phyloP scores from a whole-genome alignment of 2,797 vertebrate genomes.

The Pogonophryne albipinna region DNA sequence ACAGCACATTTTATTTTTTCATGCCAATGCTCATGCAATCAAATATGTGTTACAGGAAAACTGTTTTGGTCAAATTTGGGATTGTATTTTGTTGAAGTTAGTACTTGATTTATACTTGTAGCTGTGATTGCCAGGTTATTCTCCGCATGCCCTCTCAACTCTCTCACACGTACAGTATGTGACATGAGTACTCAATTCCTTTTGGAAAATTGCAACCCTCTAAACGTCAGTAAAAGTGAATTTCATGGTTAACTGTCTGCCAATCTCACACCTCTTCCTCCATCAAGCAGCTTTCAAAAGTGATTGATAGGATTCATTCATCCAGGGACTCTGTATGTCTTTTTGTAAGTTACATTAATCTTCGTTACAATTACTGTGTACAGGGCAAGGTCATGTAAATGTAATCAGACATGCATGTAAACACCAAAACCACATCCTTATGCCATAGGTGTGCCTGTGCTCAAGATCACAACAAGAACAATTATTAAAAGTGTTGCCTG shows the following conservation, averaged over 20 bases:
- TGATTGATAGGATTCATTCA: slow-evolving; percentile 79
- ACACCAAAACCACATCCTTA: slow-evolving; percentile 22
- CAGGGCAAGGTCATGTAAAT: slow-evolving; percentile 64
- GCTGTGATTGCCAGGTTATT: slow-evolving; percentile 30
- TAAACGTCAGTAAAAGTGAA: slow-evolving; percentile 72
- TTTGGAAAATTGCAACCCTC: slow-evolving; percentile 70
- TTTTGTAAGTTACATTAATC: slow-evolving; percentile 61
- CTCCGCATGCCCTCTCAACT: slow-evolving; percentile 4
- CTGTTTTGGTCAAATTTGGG: not conserved
- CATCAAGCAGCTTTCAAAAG: slow-evolving; percentile 66
- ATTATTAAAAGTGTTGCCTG: not conserved
- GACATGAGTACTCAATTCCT: slow-evolving; percentile 57
- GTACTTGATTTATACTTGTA: slow-evolving; percentile 27
- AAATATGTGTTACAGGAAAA: slow-evolving; percentile 13
- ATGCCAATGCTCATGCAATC: not conserved
- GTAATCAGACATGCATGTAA: slow-evolving; percentile 45
- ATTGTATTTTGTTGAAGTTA: slow-evolving; percentile 7
- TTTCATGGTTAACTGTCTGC: slow-evolving; percentile 82
- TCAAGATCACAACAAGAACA: not conserved
- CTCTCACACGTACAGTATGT: slow-evolving; percentile 24
- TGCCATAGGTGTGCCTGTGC: not conserved
- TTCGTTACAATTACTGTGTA: slow-evolving; percentile 53
- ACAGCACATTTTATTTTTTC: not conserved
- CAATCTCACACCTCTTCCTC: slow-evolving; percentile 72
- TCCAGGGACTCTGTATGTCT: slow-evolving; percentile 37